Base-by-base conservation (phyloP, 2,797 vertebrate species). In the Sebastes dallii region DNA sequence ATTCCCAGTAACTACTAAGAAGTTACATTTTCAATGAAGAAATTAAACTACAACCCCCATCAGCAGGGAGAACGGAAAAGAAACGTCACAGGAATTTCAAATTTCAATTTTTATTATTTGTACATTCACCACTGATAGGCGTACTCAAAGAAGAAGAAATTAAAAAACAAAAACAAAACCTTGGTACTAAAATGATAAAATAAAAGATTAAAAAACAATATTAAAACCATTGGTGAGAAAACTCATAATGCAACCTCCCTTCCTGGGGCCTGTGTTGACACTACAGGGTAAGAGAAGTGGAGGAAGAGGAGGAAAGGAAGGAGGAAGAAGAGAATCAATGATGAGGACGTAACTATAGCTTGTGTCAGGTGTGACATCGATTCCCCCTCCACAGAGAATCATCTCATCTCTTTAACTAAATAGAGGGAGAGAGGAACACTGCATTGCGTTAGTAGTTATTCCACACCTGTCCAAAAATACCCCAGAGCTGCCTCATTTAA, bases 91-190 rank as follows among this genome's bases (percentile, higher is more conserved):
- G 4, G 4, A 50, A 82, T 88, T 88, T 94, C 87, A 94, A 94
- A 93, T 70, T 89, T 94, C 88, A 92, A 82, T 95, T 95, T 95
- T 95, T 96, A 95, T 96, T 96, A 94, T 96, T 96, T 96, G 92
- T 96, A 96, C 96, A 96, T 96, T 96, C 95, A 96, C 95, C 95
- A 96, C 94, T 96, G 94, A 96, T 94, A 95, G 94, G 95, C 92
- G 95, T 95, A 95, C 94, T 94, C 92, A 93, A 95, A 95, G 91
- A 90, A 90, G 75, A 86, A 90, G 75, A 86, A 92, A 91, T 91
- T 75, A 76, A 90, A 89, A 83, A 91, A 42, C 22, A 65, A 46
- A 27, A 27, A 46, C 52, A 86, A 91, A 94, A 92, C 88, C 83
- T 94, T 94, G 92, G 91, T 92, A 95, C 93, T 95, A 95, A 95